Base-by-base conservation (phyloP, 2,113 vertebrate species). In the Athene cunicularia region DNA sequence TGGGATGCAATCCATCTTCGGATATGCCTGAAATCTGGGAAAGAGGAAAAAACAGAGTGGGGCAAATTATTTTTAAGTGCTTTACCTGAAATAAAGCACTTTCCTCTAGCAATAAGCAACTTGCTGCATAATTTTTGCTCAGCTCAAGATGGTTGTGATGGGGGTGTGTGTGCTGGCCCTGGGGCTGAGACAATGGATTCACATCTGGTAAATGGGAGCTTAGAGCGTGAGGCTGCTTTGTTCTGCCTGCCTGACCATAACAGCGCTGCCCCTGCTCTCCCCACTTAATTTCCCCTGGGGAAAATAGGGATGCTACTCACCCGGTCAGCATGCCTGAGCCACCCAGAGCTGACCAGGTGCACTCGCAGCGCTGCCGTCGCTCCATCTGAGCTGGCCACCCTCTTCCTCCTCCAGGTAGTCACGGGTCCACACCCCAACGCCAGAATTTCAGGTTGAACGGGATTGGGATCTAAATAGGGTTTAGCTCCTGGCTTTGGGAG, bases 181-280 rank as follows among this genome's bases (percentile, higher is more conserved):
- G 60, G 53, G 83, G 43, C 84, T 88, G 52, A 96, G 80, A 97
- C 95, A 96, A 95, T 89, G 84, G 91, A 74, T 91, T 77, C 93
- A 95, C 96, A 94, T 96, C 93, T 96, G 95, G 95, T 79, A 89
- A 74, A 95, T 72, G 81, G 75, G 93, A 95, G 95, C 94, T 91
- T 14, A 24, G 70, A 93, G 88, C 30, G 4, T 1, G 72, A 80
- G 56, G 86, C 58, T 91, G 88, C 94, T 97, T 94, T 96, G 95
- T 97, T 95, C 93, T 95, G 94, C 64, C 74, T 66, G 62, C 71
- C 81, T 92, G 90, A 50, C 67, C 84, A 28, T 53, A 74, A 52
- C 91, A 87, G 70, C 93, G 50, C 41, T 55, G 66, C 70, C 76
- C 70, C 9, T 4, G 33, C 80, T 91, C 73, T 89, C 64, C 64